Evolutionary conservation across 2,888 invertebrate genomes (phyloP), one percentile per base, ranked within the genome.

Genomic region (Tiliacea citrago): DNA sequence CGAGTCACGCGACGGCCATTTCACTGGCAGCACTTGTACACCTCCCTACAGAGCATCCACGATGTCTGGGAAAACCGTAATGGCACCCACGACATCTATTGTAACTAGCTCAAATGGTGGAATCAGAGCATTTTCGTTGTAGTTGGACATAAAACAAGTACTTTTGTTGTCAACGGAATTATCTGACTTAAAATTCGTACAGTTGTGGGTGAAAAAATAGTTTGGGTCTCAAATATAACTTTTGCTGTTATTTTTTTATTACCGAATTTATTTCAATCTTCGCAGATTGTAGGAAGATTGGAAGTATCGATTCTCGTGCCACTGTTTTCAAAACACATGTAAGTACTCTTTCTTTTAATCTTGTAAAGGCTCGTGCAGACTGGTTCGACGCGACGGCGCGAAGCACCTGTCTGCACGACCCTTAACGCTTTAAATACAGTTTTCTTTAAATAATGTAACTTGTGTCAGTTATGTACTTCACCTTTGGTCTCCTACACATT

Each of bases 1-100:
- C 47, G 62, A 85, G 85, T 87, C 87, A 87, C 86, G 86, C 86
- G 82, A 86, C 68, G 47, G 58, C 68, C 68, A 82, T 85, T 80
- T 85, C 70, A 68, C 72, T 66, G 74, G 84, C 63, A 70, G 70
- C 58, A 73, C 62, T 73, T 68, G 68, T 72, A 67, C 76, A 68
- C 65, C 75, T 73, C 61, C 75, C 69, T n/a, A 58, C 76, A 61
- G 74, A 85, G 61, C 68, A 79, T 83, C 79, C 73, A 79, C 79
- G 55, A 79, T 77, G 77, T 77, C 77, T 84, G 63, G 72, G 53
- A 51, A 75, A 76, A 70, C 78, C 42, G 77, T 81, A 73, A 84
- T 76, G 71, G 69, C 57, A 73, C 83, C 80, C 83, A 80, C 80
- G 80, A 80, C 73, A 80, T 68, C 73, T 61, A 77, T 73, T 83